Conservation (phyloP, 2,888 invertebrate genomes). For the Lysandra bellargus region DNA sequence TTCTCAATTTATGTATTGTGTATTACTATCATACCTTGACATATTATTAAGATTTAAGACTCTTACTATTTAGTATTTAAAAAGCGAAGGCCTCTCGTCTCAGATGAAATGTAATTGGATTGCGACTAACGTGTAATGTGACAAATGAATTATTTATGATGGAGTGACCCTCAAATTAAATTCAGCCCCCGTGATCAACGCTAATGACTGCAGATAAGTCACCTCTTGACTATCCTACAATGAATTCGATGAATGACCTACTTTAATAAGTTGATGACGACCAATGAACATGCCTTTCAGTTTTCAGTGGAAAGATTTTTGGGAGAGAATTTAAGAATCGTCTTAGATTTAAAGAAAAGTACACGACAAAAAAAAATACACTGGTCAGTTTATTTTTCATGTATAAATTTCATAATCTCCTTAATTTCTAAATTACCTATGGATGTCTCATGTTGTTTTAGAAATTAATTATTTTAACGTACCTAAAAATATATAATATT, state of each 20-base stretch:
- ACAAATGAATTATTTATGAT: constrained; percentile 39
- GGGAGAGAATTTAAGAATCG: no score
- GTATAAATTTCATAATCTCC: no score
- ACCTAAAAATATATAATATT: no score
- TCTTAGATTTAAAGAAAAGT: no score
- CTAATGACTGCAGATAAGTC: constrained; percentile 29
- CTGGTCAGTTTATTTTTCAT: no score
- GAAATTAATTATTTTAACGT: no score
- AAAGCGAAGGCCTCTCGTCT: neutral
- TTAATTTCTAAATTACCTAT: no score
- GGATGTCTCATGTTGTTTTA: no score
- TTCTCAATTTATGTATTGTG: no score
- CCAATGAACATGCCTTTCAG: neutral
- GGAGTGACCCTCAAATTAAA: constrained; percentile 34
- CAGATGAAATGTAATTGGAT: constrained; percentile 26
- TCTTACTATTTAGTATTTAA: neutral
- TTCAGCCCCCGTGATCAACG: constrained; percentile 32
- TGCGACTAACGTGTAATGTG: constrained; percentile 35
- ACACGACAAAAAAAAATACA: no score
- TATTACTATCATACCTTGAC: neutral
- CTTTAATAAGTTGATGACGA: neutral
- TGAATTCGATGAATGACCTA: neutral
- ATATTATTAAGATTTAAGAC: neutral
- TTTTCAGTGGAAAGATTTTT: no score
- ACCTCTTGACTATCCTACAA: constrained; percentile 26